Base-by-base conservation (phyloP, 2,888 invertebrate genomes). In the Melipona beecheii region DNA sequence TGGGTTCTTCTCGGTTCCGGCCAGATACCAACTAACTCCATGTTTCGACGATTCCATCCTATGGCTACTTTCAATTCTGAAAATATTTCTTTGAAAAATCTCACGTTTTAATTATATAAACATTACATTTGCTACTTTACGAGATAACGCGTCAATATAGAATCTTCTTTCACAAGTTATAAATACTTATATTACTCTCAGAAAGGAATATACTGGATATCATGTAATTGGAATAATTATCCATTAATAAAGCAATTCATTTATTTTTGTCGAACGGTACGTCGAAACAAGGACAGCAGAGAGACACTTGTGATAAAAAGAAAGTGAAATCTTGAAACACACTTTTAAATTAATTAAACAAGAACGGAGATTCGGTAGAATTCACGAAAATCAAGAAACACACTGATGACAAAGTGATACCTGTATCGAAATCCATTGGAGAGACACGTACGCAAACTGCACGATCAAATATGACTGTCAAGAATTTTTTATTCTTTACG, bases 11-110 rank as follows among this genome's bases (percentile, higher is more conserved):
- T 31, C 11, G 81, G 77, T 31, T 89, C 87, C 21, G 91, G 91
- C 91, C 91, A 92, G 11, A 90, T 77, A 15, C 91, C 91, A 19
- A 91, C 43, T 3, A 91, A 56, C 0, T 79, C 54, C 43, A 92
- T 69, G 71, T 87, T 79, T 24, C 78, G 66, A 21, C 89, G 86
- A 70, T 90, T 89, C 87, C 88, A 87, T 65, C 86, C 87, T 15
- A 90, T 58, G 2, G 89, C 90, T 19, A 81, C 19, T 21, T 75
- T 78, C 27, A 85, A 43, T 31, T 74, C 85, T 89, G n/a, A 73
- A 19, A 50, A 19, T 31, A 0, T 56, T 56, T 13, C 21, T n/a
- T 31, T 31, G n/a, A 13, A 56, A 56, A 56, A 56, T 21, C 56
- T 56, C n/a, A n/a, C n/a, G 24, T 5, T 60, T 24, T 4, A 31